A percentile compares a stretch with the other conserved stretches of the same genome.
These are phyloP conservation scores for Panthera leo DNA, from an alignment of 2,113 vertebrate species.

Conservation along the genomic window DNA sequence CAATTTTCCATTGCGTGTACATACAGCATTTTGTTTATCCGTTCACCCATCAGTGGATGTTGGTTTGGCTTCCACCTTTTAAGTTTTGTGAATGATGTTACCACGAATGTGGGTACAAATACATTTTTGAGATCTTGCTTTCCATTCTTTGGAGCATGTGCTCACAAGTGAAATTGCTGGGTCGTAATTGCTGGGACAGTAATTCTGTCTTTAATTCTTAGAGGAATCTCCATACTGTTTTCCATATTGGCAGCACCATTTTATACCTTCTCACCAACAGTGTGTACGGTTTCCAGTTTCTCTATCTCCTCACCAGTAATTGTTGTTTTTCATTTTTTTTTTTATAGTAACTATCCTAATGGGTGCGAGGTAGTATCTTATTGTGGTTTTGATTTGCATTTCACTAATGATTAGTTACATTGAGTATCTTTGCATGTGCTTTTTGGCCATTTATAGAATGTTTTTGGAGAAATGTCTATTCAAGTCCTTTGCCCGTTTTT, in stretches of 20 bases:
- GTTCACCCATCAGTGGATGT: not conserved
- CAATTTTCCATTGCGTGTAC: not conserved
- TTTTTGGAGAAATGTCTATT: not conserved
- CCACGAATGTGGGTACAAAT: not conserved
- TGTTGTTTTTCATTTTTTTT: not conserved
- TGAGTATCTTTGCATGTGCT: not conserved
- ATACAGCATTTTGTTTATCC: not conserved
- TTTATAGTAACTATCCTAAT: not conserved
- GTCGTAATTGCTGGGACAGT: not conserved
- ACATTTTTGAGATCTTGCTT: not conserved
- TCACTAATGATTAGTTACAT: not conserved
- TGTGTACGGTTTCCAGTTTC: not conserved
- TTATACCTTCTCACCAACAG: not conserved
- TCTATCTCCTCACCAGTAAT: not conserved
- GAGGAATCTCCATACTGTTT: not conserved
- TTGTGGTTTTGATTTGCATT: not conserved
- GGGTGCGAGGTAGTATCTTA: not conserved
- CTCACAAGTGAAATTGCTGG: not conserved
- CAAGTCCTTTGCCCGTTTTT: not conserved
- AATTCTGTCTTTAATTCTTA: not conserved
- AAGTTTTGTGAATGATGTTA: not conserved
- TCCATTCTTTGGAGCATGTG: not conserved
- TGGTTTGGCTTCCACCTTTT: not conserved
- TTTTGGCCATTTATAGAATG: not conserved
- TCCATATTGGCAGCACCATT: not conserved